A percentile compares a stretch with the other conserved stretches of the same genome.
phyloP scores from a whole-genome alignment of 2,797 vertebrate species.

The Peromyscus eremicus region DNA sequence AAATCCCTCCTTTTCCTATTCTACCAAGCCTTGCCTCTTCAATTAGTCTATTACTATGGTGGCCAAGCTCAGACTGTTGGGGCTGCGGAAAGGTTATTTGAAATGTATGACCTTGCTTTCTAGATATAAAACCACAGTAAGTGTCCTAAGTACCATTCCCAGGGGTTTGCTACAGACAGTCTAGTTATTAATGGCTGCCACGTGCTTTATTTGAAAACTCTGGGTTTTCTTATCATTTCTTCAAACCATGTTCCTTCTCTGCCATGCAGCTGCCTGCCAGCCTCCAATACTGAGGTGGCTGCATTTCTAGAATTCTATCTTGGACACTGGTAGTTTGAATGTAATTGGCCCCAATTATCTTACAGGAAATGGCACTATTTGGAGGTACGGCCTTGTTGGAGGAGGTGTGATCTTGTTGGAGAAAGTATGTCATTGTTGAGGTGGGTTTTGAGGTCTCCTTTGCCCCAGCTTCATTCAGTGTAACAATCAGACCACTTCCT shows the following conservation, averaged over 20 bases:
- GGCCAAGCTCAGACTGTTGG: background rate
- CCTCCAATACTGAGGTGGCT: background rate
- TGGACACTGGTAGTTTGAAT: background rate
- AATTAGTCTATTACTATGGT: background rate
- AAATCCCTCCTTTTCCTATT: background rate
- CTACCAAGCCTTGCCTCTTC: background rate
- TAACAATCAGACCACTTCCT: background rate
- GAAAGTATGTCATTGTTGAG: background rate
- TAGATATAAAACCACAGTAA: background rate
- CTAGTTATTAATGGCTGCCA: background rate
- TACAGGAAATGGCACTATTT: background rate
- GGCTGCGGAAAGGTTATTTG: background rate
- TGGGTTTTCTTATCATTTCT: background rate
- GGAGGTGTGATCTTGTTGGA: background rate
- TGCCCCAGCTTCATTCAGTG: background rate
- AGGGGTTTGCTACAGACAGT: background rate
- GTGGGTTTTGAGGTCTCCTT: background rate
- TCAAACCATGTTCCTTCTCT: background rate
- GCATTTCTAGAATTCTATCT: background rate
- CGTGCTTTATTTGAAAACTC: background rate
- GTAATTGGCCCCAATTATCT: background rate
- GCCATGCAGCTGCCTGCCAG: background rate
- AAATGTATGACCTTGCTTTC: background rate
- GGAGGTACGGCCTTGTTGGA: background rate
- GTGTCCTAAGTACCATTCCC: background rate